Conservation (phyloP, 1,140 invertebrate genomes). For the Ips typographus region DNA sequence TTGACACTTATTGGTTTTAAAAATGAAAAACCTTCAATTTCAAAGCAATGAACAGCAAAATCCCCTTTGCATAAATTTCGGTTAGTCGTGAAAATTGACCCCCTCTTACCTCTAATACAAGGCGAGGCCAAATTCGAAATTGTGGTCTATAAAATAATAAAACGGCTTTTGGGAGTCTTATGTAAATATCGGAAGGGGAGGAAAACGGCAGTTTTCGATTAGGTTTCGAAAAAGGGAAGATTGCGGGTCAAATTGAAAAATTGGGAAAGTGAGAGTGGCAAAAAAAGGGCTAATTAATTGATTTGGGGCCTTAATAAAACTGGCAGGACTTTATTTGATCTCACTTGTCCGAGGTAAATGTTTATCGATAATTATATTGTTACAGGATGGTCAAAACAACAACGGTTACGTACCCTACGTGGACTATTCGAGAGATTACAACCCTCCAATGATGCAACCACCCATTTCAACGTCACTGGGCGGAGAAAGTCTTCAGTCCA, state of each 20-base stretch:
- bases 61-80: conserved; percentile 4
- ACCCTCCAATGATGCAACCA: conserved; percentile 63
- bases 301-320: too few relatives aligned
- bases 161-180: conserved; percentile 28
- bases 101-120: conserved; percentile 2
- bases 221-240: conserved; percentile 4
- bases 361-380: neutral
- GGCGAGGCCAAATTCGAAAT: conserved; percentile 20
- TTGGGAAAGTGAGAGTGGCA: conserved; percentile 10
- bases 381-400: conserved; percentile 76
- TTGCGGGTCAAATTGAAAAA: conserved; percentile 23
- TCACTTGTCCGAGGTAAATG: too few relatives aligned
- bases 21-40: too few relatives aligned
- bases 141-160: conserved; percentile 37
- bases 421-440: conserved; percentile 82
- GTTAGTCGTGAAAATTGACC: conserved; percentile 17
- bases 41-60: too few relatives aligned
- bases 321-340: too few relatives aligned
- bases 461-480: conserved; percentile 52
- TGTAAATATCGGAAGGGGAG: conserved; percentile 28
- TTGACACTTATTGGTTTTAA: neutral
- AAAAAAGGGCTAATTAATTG: too few relatives aligned
- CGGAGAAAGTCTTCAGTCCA: conserved; percentile 55
- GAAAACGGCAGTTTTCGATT: conserved; percentile 23
- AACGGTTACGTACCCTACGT: conserved; percentile 89